Conservation (phyloP, 2,113 vertebrate genomes). For the Hystrix brachyura region DNA sequence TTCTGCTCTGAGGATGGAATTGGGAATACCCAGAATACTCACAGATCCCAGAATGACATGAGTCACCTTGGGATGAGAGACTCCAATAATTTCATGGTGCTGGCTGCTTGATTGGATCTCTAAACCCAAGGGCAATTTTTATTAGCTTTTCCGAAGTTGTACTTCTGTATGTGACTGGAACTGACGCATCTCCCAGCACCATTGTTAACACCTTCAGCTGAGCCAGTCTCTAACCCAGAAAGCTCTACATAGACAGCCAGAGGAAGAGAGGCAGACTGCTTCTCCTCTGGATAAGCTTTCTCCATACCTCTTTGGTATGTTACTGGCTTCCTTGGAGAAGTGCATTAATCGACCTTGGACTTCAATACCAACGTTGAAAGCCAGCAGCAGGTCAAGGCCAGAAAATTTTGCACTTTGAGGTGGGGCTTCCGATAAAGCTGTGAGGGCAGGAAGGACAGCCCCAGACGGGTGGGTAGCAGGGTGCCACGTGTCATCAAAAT, state of each 20-base stretch:
- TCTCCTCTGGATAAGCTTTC: background rate
- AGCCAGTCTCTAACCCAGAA: background rate
- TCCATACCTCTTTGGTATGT: conserved; percentile 94
- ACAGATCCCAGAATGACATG: background rate
- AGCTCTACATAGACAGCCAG: background rate
- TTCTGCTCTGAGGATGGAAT: conserved; percentile 24
- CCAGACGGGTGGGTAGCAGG: conserved; percentile 98
- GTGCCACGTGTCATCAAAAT: conserved; percentile 98
- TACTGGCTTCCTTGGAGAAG: conserved; percentile 94
- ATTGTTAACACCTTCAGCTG: background rate
- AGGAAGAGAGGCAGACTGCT: background rate
- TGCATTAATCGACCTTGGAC: conserved; percentile 94
- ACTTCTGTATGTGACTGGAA: background rate
- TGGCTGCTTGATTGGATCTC: background rate
- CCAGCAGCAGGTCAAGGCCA: conserved; percentile 94
- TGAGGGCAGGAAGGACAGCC: conserved; percentile 91
- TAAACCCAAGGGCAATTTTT: conserved; percentile 24
- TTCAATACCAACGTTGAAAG: conserved; percentile 96
- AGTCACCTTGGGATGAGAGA: background rate
- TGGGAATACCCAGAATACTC: background rate
- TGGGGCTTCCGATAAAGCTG: conserved; percentile 91
- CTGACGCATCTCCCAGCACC: too few species aligned
- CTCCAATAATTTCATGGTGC: background rate
- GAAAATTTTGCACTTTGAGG: conserved; percentile 87
- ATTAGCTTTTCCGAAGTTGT: background rate